Base-by-base conservation (phyloP, 1,140 invertebrate genomes). In the Brachionus asplanchnoidis region DNA sequence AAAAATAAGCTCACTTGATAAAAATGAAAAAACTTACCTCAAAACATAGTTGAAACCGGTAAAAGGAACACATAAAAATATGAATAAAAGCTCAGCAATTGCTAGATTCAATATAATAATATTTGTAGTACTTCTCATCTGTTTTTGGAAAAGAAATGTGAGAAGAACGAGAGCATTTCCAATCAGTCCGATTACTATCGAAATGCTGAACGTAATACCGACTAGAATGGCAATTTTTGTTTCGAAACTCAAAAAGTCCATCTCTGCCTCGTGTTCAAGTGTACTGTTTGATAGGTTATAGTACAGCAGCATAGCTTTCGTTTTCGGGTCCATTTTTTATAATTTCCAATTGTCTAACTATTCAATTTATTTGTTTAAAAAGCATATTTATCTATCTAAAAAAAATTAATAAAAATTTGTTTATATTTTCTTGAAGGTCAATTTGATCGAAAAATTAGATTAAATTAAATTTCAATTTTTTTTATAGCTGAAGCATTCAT, bases 61-160 rank as follows among this genome's bases (percentile, higher is more conserved):
- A 60, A 68, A 96, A 0, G 96, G 96, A 36, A 98, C 95, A 90
- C 96, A 98, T 89, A 98, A 96, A 65, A 96, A 92, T 50, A 98
- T 95, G 89, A 98, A 98, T 6, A 97, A 92, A 8, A 98, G 90
- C 89, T 98, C 96, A 6, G 96, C 96, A 3, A 93, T 86, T 0
- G 94, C 94, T 91, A 95, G 92, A 86, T 94, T 95, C 32, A 93
- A 92, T 85, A 97, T 97, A 3, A 97, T 92, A 50, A 97, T 92
- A 88, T 97, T 97, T 26, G 95, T 97, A 2, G 95, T 96, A 7
- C 94, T 95, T 86, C 95, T 91, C 95, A 97, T 97, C 87, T 94
- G 93, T 78, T 94, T 93, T 90, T 97, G 96, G 3, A 93, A 94
- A 0, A 96, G 93, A 17, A 95, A 91, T 0, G 94, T 91, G 2